phyloP scores from a whole-genome alignment of 2,888 invertebrate species.

The Nymphalis c-album region DNA sequence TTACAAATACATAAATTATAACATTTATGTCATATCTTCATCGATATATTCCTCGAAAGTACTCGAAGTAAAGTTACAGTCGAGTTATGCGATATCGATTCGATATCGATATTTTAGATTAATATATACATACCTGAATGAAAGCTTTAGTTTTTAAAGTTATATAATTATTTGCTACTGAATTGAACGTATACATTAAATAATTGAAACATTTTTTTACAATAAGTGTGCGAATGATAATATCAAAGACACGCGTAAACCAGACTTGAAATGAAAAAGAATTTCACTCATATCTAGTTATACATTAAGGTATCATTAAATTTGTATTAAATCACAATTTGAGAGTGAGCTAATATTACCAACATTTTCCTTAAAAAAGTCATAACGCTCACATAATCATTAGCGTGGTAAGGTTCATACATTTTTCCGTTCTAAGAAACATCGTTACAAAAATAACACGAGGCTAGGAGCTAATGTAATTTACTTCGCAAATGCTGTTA shows the following conservation, averaged over 20 bases:
- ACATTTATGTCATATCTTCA: neutral
- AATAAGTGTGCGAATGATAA: too few relatives aligned
- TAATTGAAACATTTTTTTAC: too few relatives aligned
- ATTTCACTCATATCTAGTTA: neutral
- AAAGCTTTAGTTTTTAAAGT: too few relatives aligned
- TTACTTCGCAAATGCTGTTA: conserved; percentile 63
- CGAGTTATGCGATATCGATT: neutral
- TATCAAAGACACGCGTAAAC: too few relatives aligned
- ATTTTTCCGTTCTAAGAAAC: conserved; percentile 46
- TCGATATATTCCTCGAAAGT: too few relatives aligned
- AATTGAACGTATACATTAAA: too few relatives aligned
- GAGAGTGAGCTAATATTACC: conserved; percentile 1
- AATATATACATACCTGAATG: neutral
- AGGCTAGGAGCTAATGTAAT: conserved; percentile 53
- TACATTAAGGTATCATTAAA: conserved; percentile 2
- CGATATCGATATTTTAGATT: neutral
- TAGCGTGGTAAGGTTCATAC: conserved; percentile 39
- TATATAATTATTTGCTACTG: too few relatives aligned
- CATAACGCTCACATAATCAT: conserved; percentile 37
- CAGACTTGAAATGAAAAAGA: neutral
- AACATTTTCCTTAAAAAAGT: conserved; percentile 20
- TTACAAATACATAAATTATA: conserved; percentile 26
- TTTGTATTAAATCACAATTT: conserved; percentile 1
- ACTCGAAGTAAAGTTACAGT: too few relatives aligned
- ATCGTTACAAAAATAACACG: conserved; percentile 35